phyloP scores from a whole-genome alignment of 2,113 vertebrate species.

The Sinocyclocheilus anophthalmus region DNA sequence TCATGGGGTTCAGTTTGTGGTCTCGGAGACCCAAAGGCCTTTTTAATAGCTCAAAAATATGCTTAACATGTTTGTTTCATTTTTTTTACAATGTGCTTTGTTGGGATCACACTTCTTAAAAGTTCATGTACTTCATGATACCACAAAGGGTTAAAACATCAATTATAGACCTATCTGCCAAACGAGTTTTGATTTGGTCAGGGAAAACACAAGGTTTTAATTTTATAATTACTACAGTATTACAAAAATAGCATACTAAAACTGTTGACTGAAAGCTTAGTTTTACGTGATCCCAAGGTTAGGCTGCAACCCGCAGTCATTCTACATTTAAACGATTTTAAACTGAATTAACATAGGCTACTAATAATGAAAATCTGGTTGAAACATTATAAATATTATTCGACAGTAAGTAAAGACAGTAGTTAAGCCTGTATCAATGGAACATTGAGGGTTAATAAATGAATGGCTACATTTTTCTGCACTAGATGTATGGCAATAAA shows the following conservation, averaged over 20 bases:
- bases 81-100: no score
- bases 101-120: not conserved
- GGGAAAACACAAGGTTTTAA: not conserved
- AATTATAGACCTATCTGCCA: not conserved
- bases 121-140: not conserved
- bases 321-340: not conserved
- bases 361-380: not conserved
- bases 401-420: not conserved
- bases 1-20: not conserved
- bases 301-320: not conserved
- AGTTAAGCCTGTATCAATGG: not conserved
- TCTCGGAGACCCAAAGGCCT: not conserved
- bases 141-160: not conserved
- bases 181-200: not conserved
- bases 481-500: not conserved
- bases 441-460: not conserved
- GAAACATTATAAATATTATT: not conserved
- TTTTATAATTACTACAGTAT: not conserved
- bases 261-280: not conserved
- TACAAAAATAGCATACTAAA: not conserved
- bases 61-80: no score
- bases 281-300: not conserved
- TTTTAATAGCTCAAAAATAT: not conserved
- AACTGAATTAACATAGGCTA: not conserved
- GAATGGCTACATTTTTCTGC: not conserved